Base-by-base conservation (phyloP, 1,140 invertebrate genomes). In the Tetragonula clypearis region DNA sequence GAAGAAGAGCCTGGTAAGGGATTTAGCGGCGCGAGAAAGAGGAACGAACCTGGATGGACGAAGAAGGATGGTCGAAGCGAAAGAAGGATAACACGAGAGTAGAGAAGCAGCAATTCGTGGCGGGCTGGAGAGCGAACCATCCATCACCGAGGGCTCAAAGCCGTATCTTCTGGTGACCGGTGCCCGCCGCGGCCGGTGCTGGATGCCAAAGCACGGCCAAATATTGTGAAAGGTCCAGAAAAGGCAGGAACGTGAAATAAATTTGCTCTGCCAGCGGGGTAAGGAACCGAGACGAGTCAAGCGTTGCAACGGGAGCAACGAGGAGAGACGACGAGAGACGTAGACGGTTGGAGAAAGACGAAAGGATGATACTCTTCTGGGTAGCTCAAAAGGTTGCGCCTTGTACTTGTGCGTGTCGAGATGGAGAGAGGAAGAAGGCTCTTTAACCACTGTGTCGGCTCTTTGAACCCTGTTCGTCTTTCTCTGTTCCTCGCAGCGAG, bases 161-260 rank as follows among this genome's bases (percentile, higher is more conserved):
- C 93, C 90, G 91, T 93, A 92, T 93, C 91, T 88, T 86, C 81
- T 91, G 90, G 92, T 93, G 92, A 92, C 87, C 85, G 81, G 87
- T 91, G 84, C 83, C 86, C 88, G 76, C 83, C 85, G 87, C 85
- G 86, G 58, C 83, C 82, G 79, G 76, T 80, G 84, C 76, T 86
- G 84, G 84, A 89, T 90, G 92, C 92, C 91, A 93, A 92, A 93
- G 92, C 92, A 92, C 90, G 92, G 87, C 93, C 93, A 95, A 95
- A 95, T 95, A 95, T 95, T 95, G 94, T 95, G 94, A 95, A 95
- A 95, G 94, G 94, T 95, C 94, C 92, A 95, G 94, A 94, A 95
- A 94, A 94, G 94, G 93, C 93, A 94, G 92, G 93, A 93, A 94
- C 94, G 93, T 93, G 92, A 93, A 94, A 94, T 94, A 93, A 94